Conservation (phyloP, 2,888 invertebrate genomes). For the Limenitis camilla region DNA sequence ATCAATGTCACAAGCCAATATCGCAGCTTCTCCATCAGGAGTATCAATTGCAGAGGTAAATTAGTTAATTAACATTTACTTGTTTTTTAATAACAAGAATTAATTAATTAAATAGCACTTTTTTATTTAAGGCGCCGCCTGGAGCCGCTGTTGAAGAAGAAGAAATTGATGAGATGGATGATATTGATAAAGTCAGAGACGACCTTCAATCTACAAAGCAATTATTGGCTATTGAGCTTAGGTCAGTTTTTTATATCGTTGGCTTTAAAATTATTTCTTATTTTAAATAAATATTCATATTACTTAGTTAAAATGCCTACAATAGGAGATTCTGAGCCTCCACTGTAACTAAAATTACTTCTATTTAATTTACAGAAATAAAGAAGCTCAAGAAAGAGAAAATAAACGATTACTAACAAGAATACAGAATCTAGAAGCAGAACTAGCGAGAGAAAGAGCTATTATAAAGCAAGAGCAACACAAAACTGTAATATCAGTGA, state of each 20-base stretch:
- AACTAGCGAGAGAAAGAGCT: slow-evolving; percentile 82
- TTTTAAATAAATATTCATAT: too few relatives aligned
- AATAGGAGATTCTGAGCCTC: too few relatives aligned
- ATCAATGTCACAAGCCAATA: slow-evolving; percentile 80
- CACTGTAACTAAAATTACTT: neutral
- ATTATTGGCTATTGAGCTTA: slow-evolving; percentile 88
- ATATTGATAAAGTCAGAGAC: slow-evolving; percentile 91
- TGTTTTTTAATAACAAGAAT: neutral
- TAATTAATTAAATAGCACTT: neutral
- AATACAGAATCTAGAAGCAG: slow-evolving; percentile 87
- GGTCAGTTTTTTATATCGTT: too few relatives aligned
- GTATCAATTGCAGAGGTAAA: slow-evolving; percentile 48
- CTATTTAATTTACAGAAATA: slow-evolving; percentile 73
- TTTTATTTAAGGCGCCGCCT: neutral
- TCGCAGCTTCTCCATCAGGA: slow-evolving; percentile 71
- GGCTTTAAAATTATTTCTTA: too few relatives aligned
- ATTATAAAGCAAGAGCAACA: slow-evolving; percentile 69
- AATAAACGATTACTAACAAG: slow-evolving; percentile 87
- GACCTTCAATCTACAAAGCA: slow-evolving; percentile 94
- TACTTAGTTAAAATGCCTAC: too few relatives aligned
- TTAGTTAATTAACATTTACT: neutral
- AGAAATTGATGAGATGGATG: slow-evolving; percentile 90
- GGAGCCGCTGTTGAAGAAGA: slow-evolving; percentile 67
- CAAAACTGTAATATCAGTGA: slow-evolving; percentile 69
- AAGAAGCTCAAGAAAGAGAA: slow-evolving; percentile 88